Conservation (phyloP, 2,797 vertebrate genomes). For the Lycodopsis pacificus region DNA sequence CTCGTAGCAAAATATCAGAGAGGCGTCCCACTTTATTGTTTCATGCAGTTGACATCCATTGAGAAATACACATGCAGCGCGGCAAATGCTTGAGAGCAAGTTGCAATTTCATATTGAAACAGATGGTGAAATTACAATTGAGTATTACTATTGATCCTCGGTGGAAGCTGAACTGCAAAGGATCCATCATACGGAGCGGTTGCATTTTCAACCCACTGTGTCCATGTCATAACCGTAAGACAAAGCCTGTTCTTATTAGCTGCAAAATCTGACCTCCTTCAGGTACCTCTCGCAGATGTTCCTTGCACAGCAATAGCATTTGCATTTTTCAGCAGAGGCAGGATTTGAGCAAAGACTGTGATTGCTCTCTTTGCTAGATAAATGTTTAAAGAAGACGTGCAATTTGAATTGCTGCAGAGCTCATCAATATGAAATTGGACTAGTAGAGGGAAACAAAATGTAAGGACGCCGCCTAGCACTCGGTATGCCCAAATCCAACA, state of each 20-base stretch:
- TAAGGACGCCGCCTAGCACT: slow-evolving; percentile 77
- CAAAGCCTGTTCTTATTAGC: slow-evolving; percentile 46
- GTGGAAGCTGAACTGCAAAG: slow-evolving; percentile 46
- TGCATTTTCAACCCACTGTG: slow-evolving; percentile 34
- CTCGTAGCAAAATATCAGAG: slow-evolving; percentile 44
- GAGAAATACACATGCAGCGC: slow-evolving; percentile 36
- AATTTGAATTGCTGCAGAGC: slow-evolving; percentile 85
- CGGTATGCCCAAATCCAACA: slow-evolving; percentile 68
- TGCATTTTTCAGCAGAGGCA: slow-evolving; percentile 85
- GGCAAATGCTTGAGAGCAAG: slow-evolving; percentile 42
- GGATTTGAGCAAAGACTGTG: slow-evolving; percentile 85
- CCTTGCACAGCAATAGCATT: slow-evolving; percentile 75
- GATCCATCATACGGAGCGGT: slow-evolving; percentile 33
- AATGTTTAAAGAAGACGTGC: slow-evolving; percentile 87
- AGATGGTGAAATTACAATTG: slow-evolving; percentile 60
- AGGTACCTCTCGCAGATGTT: slow-evolving; percentile 78
- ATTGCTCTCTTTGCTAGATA: slow-evolving; percentile 84
- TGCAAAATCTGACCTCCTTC: slow-evolving; percentile 67
- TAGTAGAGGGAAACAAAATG: slow-evolving; percentile 78
- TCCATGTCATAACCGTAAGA: slow-evolving; percentile 35
- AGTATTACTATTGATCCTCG: slow-evolving; percentile 56
- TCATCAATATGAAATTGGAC: slow-evolving; percentile 88
- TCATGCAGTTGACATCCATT: slow-evolving; percentile 45
- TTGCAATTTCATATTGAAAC: slow-evolving; percentile 52
- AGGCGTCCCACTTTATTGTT: slow-evolving; percentile 37